Base-by-base conservation (phyloP, 2,113 vertebrate genomes). In the Pterocles gutturalis region DNA sequence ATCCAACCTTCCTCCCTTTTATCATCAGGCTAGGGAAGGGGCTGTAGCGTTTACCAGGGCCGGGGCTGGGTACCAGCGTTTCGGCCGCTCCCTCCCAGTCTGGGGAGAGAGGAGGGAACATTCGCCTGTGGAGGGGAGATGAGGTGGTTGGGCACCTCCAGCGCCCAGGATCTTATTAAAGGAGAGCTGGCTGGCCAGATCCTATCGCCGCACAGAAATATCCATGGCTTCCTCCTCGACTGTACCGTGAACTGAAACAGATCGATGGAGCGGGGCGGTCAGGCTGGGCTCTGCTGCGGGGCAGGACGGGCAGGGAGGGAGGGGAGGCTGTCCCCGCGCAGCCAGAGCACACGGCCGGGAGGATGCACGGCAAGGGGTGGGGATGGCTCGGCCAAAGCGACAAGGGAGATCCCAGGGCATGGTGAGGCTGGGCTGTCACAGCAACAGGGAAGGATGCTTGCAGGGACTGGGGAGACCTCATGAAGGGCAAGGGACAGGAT, bases 121-220 rank as follows among this genome's bases (percentile, higher is more conserved):
- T 6, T 10, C 55, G 79, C 69, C 85, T 97, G 96, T 92, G 73
- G 78, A 34, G 75, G n/a, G 81, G 87, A 97, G 97, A 97, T 96
- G 95, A 96, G 92, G 78, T 58, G 64, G 85, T 77, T 9, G 15
- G 17, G 62, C 58, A 61, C 62, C 69, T 66, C 31, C 1, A 43
- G 24, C 2, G 19, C 64, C 87, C 9, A 33, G 89, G 66, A 79
- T 91, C 86, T 83, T 55, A 64, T 95, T 93, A 90, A 66, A 75
- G 64, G 80, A 92, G 62, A 60, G 58, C 76, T 31, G 66, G 43
- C 66, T 82, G 54, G 45, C 0, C 19, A 97, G 96, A 96, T 95
- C 53, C 83, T 96, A 53, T 96, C 76, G 0, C 64, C 16, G n/a
- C 67, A 7, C 57, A 57, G 89, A 93, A 90, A 87, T 45, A 91